Conservation (phyloP, 30 jellyfish, hydroid and myxozoan genomes). For the Aurelia sp. region DNA sequence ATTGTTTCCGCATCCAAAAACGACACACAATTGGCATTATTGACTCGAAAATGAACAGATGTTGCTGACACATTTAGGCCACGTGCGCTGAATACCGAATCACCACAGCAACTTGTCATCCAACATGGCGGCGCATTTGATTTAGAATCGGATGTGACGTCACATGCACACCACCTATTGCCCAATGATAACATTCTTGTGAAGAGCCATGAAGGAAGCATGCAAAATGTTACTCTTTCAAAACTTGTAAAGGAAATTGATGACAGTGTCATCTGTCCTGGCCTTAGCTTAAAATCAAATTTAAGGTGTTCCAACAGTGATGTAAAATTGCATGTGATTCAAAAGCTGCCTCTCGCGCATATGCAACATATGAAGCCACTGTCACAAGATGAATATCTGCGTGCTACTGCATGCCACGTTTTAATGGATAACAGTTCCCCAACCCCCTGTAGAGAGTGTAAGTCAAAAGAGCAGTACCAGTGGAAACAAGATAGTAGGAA, state of each 20-base stretch:
- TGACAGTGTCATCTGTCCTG: slow-evolving; percentile 17
- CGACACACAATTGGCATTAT: too few relatives aligned
- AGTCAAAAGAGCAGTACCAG: slow-evolving; percentile 11
- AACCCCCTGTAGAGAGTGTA: background rate
- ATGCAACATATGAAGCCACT: slow-evolving; percentile 15
- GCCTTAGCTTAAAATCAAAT: slow-evolving; percentile 4
- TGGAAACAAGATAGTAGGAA: background rate
- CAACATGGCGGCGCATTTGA: too few relatives aligned
- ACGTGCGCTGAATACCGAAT: too few relatives aligned
- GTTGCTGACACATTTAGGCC: too few relatives aligned
- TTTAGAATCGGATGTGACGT: too few relatives aligned
- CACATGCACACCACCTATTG: too few relatives aligned
- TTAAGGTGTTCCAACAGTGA: slow-evolving; percentile 8
- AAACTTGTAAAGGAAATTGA: slow-evolving; percentile 35
- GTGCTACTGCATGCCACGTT: slow-evolving; percentile 14
- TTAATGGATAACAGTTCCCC: background rate
- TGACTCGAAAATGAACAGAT: too few relatives aligned
- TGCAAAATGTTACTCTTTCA: slow-evolving; percentile 40
- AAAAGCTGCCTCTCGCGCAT: background rate
- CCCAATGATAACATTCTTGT: background rate
- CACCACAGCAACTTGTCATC: too few relatives aligned
- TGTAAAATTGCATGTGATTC: slow-evolving; percentile 23
- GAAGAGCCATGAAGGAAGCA: background rate
- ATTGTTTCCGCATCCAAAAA: too few relatives aligned
- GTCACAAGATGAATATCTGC: slow-evolving; percentile 24